Conservation (phyloP, 2,113 vertebrate species). For the Oryzias melastigma region DNA sequence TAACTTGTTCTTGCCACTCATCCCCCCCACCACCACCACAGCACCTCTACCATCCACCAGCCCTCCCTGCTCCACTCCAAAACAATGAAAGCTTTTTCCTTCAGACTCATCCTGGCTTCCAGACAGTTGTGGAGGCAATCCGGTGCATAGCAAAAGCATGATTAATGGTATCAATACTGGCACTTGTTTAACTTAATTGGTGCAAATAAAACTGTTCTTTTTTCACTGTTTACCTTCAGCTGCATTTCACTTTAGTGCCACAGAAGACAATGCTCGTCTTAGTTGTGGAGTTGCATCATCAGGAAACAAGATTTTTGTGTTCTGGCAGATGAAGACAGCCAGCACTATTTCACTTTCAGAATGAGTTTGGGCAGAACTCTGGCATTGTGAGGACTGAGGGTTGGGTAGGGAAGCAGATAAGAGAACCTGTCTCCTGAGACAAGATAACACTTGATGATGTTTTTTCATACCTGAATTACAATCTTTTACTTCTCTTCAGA, state of each 20-base stretch:
- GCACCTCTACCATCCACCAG: background rate
- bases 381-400: too few species aligned
- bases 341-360: constrained; percentile 41
- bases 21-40: background rate
- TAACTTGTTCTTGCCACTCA: constrained; percentile 49
- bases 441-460: too few species aligned
- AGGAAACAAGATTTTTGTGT: constrained; percentile 10
- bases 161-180: constrained; percentile 6
- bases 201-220: constrained; percentile 3
- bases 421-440: too few species aligned
- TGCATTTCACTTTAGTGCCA: constrained; percentile 2
- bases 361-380: background rate
- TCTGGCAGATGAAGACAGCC: constrained; percentile 14
- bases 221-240: constrained; percentile 3
- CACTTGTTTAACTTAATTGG: constrained; percentile 14
- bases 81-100: constrained; percentile 71
- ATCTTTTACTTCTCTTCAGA: too few species aligned
- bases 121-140: constrained; percentile 37
- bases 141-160: constrained; percentile 37
- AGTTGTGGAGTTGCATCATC: constrained; percentile 29
- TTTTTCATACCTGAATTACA: too few species aligned
- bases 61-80: constrained; percentile 4
- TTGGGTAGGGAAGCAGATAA: too few species aligned
- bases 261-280: constrained; percentile 13
- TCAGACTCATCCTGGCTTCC: constrained; percentile 24